Evolutionary conservation across 2,113 vertebrate genomes (phyloP), one percentile per base, ranked within the genome.

Genomic region (Urocitellus parryii): DNA sequence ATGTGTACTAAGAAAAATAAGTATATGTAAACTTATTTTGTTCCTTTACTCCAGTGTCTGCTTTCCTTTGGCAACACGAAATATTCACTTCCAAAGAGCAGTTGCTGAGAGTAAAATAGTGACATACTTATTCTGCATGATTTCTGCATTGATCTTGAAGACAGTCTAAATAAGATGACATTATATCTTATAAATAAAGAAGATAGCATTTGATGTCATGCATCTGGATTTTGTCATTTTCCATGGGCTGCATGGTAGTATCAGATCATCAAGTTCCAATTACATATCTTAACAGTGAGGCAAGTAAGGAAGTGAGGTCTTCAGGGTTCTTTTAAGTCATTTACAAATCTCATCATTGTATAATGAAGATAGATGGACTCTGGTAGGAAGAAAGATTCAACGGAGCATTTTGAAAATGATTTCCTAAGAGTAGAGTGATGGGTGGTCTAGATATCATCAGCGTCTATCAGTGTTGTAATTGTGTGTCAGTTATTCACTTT

Each of bases 401-500:
- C 18, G 67, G 3, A 73, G 10, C n/a, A 83, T 91, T 82, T 65
- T 51, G n/a, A 93, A 91, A 82, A 42, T 93, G 93, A 87, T 65
- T 11, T 97, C 70, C 20, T 5, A 27, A 72, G 82, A 79, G 39
- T 92, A 96, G 86, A 97, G 86, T 96, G 96, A 89, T 25, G 8
- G 22, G 29, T 45, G 22, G 37, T 9, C 34, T 51, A 32, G 20
- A 13, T n/a, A 2, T 76, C 27, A 61, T 63, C 34, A 70, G 51
- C 51, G 9, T 68, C 27, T 77, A 45, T 45, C 45, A 45, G 14
- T 68, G 39, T 73, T 79, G 76, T 37, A 25, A 42, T 42, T 34
- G 27, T 67, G 45, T 17, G n/a, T 88, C 58, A 67, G 65, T 53
- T 78, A 61, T 27, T 29, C 77, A 51, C 73, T 86, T 80, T 73